These are phyloP conservation scores for Odontocerum albicorne DNA, from an alignment of 2,888 invertebrate species.

Conservation along the genomic window DNA sequence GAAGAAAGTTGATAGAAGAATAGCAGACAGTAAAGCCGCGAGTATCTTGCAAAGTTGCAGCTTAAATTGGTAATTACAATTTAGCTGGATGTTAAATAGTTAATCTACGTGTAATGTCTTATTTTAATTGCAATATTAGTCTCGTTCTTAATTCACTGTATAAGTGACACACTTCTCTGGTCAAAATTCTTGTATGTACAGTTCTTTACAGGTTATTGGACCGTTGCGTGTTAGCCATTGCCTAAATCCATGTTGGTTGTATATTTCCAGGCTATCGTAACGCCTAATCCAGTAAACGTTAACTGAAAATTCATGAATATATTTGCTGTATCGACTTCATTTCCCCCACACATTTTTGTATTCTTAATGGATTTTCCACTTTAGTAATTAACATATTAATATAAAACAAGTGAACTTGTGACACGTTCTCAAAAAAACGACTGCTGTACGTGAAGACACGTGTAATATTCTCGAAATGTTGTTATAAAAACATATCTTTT, in stretches of 20 bases:
- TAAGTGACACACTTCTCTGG: slow-evolving; percentile 18
- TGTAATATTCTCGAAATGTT: too few relatives aligned
- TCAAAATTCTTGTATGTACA: slow-evolving; percentile 5
- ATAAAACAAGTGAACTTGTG: too few relatives aligned
- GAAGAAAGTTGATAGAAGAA: too few relatives aligned
- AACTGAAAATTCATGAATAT: slow-evolving; percentile 1
- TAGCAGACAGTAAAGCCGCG: too few relatives aligned
- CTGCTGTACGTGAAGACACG: too few relatives aligned
- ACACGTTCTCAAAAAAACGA: too few relatives aligned
- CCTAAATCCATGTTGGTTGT: slow-evolving; percentile 17
- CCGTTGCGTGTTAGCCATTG: slow-evolving; percentile 16
- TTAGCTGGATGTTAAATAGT: not conserved
- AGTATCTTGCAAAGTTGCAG: not conserved
- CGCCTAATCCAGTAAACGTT: slow-evolving; percentile 3
- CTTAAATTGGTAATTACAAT: not conserved
- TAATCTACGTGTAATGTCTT: not conserved
- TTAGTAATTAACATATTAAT: not conserved
- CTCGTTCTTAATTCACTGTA: not conserved
- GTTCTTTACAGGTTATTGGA: slow-evolving; percentile 8
- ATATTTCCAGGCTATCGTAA: slow-evolving; percentile 7
- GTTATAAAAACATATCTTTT: not conserved
- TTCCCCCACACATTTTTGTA: not conserved
- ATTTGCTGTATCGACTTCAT: not conserved
- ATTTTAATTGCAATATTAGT: too few relatives aligned
- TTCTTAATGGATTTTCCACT: not conserved